Evolutionary conservation across 2,113 vertebrate genomes (phyloP).

Genomic region (Eretmochelys imbricata): DNA sequence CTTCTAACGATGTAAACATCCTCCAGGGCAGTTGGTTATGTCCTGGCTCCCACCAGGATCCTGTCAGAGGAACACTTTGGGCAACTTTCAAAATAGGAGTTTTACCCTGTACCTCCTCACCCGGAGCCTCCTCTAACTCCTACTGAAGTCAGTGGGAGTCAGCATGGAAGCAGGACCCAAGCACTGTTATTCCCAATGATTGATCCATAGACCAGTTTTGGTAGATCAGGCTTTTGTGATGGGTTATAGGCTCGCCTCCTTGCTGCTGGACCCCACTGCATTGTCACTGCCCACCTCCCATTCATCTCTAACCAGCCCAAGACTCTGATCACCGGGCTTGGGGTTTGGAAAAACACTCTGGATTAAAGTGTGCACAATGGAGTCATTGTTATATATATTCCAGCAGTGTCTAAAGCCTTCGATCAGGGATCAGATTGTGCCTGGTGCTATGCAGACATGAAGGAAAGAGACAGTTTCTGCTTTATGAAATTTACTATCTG

Average conservation of each 20-base stretch:
- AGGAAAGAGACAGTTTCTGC: not conserved
- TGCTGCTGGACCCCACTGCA: not conserved
- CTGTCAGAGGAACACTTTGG: not conserved
- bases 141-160: not conserved
- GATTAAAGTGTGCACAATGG: not conserved
- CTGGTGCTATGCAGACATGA: not conserved
- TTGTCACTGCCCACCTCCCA: not conserved
- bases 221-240: not conserved
- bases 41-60: not conserved
- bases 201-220: not conserved
- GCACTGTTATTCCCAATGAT: not conserved
- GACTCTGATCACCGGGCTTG: not conserved
- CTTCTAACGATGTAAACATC: not conserved
- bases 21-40: not conserved
- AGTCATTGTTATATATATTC: not conserved
- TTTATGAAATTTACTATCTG: not conserved
- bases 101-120: not conserved
- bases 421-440: not conserved
- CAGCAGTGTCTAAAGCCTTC: not conserved
- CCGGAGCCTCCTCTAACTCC: not conserved
- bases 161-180: not conserved
- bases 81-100: not conserved
- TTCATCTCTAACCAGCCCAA: not conserved
- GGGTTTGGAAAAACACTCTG: not conserved
- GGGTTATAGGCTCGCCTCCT: not conserved